Base-by-base conservation (phyloP, 2,888 invertebrate genomes). In the Nymphalis polychloros region DNA sequence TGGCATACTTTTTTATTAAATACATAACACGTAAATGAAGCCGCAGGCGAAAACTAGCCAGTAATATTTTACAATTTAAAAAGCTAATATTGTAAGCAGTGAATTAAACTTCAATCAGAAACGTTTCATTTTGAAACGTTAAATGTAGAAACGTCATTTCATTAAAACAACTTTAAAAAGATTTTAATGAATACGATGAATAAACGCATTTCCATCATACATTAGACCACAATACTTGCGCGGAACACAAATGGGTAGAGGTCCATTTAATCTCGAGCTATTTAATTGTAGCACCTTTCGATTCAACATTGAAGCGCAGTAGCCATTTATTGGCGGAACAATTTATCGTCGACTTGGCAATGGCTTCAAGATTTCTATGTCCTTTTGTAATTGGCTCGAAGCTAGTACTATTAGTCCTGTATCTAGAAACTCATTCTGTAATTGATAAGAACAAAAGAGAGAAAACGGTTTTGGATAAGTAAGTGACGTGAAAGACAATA, bases 211-310 rank as follows among this genome's bases (percentile, higher is more conserved):
- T 65, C 27, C 47, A 27, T 31, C 16, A 20, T 52, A 23, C 16
- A 52, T 67, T 67, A 60, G 3, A 50, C 80, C 80, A 75, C 67
- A 67, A 79, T 80, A 13, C 13, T 41, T 41, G 13, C 2, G 41
- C 41, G 79, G 81, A 84, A 87, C 88, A 85, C 89, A 87, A 89
- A 90, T 86, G 84, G 86, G 89, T 89, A 83, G 83, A 83, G 41
- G 82, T 85, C 86, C 87, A 88, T 90, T 90, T 90, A 90, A 90
- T 90, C 89, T 84, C 83, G 77, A 80, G 84, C 86, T 85, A 84
- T 88, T 87, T 90, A 90, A 90, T 90, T 90, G 89, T 87, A 83
- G 82, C 86, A 86, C 87, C 89, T 88, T 86, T 83, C 82, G 84
- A 84, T 83, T 83, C 83, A 80, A 81, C 82, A 78, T 80, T 80